phyloP scores from a whole-genome alignment of 2,797 vertebrate species.

The Phrynocephalus vlangalii region DNA sequence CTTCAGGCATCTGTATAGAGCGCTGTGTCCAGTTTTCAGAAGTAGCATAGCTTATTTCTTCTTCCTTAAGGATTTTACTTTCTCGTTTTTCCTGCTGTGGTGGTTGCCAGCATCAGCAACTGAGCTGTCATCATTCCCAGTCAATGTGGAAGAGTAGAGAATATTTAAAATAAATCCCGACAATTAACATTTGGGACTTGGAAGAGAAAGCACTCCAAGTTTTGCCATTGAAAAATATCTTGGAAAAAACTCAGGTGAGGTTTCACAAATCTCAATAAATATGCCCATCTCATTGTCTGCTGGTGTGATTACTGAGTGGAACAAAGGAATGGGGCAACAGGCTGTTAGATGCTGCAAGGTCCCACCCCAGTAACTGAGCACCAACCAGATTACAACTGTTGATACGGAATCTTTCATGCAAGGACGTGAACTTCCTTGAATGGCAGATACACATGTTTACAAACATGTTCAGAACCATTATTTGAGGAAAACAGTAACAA shows the following conservation, averaged over 20 bases:
- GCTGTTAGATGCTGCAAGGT: constrained; percentile 60
- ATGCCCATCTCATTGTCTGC: constrained; percentile 42
- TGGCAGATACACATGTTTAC: constrained; percentile 66
- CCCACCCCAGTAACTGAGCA: constrained; percentile 59
- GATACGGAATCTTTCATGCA: constrained; percentile 42
- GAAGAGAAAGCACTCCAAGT: neutral
- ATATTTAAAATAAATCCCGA: neutral
- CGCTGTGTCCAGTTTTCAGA: neutral
- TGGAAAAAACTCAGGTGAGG: neutral
- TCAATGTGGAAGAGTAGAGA: neutral
- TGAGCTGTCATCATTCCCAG: too few species aligned
- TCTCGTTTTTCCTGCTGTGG: neutral
- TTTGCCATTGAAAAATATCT: neutral
- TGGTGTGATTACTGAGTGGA: constrained; percentile 38
- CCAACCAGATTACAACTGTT: constrained; percentile 43
- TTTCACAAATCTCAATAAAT: constrained; percentile 50
- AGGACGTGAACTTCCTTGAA: constrained; percentile 61
- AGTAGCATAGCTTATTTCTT: neutral
- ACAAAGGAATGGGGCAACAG: constrained; percentile 38
- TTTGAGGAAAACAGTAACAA: constrained; percentile 49
- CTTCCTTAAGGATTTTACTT: neutral
- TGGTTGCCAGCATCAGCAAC: too few species aligned
- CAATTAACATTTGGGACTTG: neutral
- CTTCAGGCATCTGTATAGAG: too few species aligned
- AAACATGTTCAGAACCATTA: constrained; percentile 63